These are phyloP conservation scores for Chrysopilus asiliformis DNA, from an alignment of 2,888 invertebrate genomes.

Conservation along the genomic window DNA sequence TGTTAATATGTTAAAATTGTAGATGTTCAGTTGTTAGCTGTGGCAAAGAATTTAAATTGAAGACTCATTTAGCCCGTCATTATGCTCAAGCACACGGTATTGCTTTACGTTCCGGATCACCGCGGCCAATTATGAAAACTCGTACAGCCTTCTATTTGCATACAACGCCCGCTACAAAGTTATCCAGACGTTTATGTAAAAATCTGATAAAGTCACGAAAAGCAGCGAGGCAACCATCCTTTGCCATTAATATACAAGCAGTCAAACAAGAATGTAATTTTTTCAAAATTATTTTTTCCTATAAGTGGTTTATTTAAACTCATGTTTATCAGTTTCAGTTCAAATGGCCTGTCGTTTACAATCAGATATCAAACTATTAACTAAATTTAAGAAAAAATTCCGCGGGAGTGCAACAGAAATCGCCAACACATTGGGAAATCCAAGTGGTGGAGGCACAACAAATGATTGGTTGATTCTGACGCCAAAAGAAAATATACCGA, in stretches of 20 bases:
- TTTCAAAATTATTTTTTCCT: neutral
- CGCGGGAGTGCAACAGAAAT: conserved; percentile 57
- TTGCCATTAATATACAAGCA: conserved; percentile 60
- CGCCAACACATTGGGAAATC: conserved; percentile 55
- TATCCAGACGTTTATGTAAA: conserved; percentile 76
- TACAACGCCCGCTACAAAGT: conserved; percentile 79
- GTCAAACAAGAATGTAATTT: conserved; percentile 76
- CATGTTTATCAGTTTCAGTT: conserved; percentile 40
- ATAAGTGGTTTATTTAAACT: neutral
- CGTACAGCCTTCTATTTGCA: conserved; percentile 91
- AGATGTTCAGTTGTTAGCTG: too few species aligned
- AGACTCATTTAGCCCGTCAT: conserved; percentile 86
- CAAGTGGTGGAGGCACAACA: conserved; percentile 40
- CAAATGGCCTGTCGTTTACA: conserved; percentile 42
- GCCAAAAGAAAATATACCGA: conserved; percentile 52
- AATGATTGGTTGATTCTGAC: conserved; percentile 39
- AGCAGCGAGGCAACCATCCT: conserved; percentile 77
- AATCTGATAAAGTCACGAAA: conserved; percentile 71
- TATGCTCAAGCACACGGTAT: conserved; percentile 78
- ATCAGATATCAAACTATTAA: conserved; percentile 42
- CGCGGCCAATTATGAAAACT: conserved; percentile 93
- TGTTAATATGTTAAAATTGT: too few species aligned
- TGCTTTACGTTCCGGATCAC: conserved; percentile 59
- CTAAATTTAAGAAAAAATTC: conserved; percentile 43
- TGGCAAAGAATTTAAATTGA: conserved; percentile 91